Evolutionary conservation across 2,113 vertebrate genomes (phyloP).

Genomic region (Neogobius melanostomus): DNA sequence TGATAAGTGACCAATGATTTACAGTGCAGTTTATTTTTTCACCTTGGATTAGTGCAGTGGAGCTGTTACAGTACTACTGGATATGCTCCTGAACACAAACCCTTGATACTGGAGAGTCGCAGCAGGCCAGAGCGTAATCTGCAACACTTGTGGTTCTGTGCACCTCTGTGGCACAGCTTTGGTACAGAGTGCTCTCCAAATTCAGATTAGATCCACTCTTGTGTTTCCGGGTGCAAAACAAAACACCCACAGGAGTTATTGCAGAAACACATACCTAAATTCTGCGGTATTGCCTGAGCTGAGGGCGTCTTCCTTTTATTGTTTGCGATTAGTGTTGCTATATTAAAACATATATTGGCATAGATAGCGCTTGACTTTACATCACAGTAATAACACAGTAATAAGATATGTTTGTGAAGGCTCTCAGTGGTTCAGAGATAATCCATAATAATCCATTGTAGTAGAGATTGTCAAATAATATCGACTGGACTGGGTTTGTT

Average conservation of each 20-base stretch:
- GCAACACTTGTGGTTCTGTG: constrained; percentile 51
- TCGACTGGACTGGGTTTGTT: too few species aligned
- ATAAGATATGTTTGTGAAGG: too few species aligned
- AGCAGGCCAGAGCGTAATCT: constrained; percentile 57
- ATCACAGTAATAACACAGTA: too few species aligned
- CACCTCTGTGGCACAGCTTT: constrained; percentile 56
- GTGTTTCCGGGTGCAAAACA: constrained; percentile 38
- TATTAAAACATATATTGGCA: too few species aligned
- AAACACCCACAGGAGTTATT: constrained; percentile 50
- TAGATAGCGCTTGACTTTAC: too few species aligned
- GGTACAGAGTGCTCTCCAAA: constrained; percentile 60
- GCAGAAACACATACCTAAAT: constrained; percentile 19
- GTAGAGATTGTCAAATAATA: too few species aligned
- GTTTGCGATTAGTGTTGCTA: neutral
- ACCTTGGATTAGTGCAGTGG: constrained; percentile 21
- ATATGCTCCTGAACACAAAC: constrained; percentile 58
- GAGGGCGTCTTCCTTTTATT: neutral
- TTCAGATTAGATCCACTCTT: constrained; percentile 58
- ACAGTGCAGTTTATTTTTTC: neutral
- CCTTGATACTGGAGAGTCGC: constrained; percentile 61
- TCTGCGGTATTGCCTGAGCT: constrained; percentile 12
- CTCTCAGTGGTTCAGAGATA: too few species aligned
- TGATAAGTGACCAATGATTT: neutral
- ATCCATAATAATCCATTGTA: too few species aligned
- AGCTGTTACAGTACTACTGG: constrained; percentile 40